Base-by-base conservation (phyloP, 2,888 invertebrate genomes). In the Leptothorax acervorum region DNA sequence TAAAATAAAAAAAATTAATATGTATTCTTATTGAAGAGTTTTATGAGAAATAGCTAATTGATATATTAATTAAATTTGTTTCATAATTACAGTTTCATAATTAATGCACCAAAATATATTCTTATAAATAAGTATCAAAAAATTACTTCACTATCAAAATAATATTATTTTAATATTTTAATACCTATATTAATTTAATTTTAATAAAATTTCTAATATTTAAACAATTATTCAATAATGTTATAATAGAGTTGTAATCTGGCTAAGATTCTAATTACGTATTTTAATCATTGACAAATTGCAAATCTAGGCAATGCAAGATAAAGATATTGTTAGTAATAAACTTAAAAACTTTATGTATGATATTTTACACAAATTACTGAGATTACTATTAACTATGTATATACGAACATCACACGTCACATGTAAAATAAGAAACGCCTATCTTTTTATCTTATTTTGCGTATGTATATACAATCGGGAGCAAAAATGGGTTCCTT, bases 231-330 rank as follows among this genome's bases (percentile, higher is more conserved):
- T 66, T 66, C 15, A 62, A 3, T 18, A 62, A 45, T 11, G 2
- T 23, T 45, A 51, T 18, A n/a, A 12, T 65, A 42, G 5, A 51
- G 9, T 51, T 70, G n/a, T 51, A n/a, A 28, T 70, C n/a, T 42
- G 1, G 8, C 8, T 5, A 12, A 65, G 3, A 65, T 28, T 65
- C 6, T 65, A 65, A 65, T 65, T 42, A 15, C 8, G 2, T 42
- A 45, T 42, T 45, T 65, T 65, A 65, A 65, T 65, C n/a, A 23
- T 65, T n/a, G 15, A 23, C 55, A 39, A 15, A 55, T 55, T 57
- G 1, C 39, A 39, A 28, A 23, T 39, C 2, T 42, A 42, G 6
- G 23, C 15, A 73, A 42, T 45, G 45, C 45, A 31, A 45, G n/a
- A 39, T 70, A 12, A 53, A 39, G 6, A n/a, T 6, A 28, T 42